phyloP scores from a whole-genome alignment of 2,113 vertebrate genomes.

The Vulpes lagopus region DNA sequence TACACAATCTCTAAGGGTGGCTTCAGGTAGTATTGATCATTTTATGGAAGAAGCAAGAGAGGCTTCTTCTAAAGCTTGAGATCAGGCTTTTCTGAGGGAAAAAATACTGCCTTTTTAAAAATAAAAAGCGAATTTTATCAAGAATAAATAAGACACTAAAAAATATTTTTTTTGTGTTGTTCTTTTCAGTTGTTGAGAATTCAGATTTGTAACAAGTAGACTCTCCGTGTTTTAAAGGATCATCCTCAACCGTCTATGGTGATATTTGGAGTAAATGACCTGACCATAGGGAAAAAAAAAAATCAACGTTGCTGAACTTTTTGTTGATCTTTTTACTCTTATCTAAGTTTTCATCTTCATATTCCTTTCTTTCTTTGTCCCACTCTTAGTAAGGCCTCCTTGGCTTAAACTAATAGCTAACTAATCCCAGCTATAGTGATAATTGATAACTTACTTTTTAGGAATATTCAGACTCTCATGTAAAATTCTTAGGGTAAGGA shows the following conservation, averaged over 20 bases:
- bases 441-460: background rate
- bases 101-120: background rate
- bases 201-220: background rate
- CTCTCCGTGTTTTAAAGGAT: background rate
- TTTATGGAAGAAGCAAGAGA: slow-evolving; percentile 5
- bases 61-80: background rate
- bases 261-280: background rate
- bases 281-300: too few species aligned
- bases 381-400: background rate
- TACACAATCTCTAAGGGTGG: background rate
- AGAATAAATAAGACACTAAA: background rate
- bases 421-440: background rate
- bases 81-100: background rate
- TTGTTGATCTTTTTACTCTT: background rate
- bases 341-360: background rate
- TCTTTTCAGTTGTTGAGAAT: background rate
- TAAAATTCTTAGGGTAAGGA: background rate
- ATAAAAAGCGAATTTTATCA: background rate
- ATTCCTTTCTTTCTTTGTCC: background rate
- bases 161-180: background rate
- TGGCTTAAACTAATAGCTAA: background rate
- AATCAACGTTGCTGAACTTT: background rate
- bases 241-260: background rate
- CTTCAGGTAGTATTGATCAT: background rate
- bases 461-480: background rate